Evolutionary conservation across 2,888 invertebrate species (phyloP), one percentile per base, ranked within the genome.

Genomic region (Escarpia spicata): DNA sequence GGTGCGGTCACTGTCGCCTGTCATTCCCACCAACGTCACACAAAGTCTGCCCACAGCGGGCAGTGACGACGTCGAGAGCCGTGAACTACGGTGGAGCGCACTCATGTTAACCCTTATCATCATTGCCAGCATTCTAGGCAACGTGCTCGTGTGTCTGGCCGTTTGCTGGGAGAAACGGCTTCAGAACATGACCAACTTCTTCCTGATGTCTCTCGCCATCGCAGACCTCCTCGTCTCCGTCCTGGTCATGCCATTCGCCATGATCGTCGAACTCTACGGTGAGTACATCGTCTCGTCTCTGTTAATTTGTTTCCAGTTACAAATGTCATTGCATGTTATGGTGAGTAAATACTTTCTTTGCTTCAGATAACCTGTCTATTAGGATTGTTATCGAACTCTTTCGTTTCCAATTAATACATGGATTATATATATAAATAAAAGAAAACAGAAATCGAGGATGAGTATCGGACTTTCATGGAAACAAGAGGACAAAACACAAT

Each of bases 151-250:
- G 95, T 99, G 99, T 96, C 97, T 99, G 95, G 99, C 99, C 0
- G 98, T 99, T 94, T 98, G 98, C 94, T 97, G 98, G 96, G 99
- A 99, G 97, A 97, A 98, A 93, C 97, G 98, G 95, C 97, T 99
- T 93, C 99, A 99, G 97, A 99, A 99, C 97, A 98, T 98, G 95
- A 99, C 99, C 94, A 99, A 99, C 97, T 99, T 99, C 97, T 99
- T 99, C 96, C 97, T 99, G 94, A 97, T 99, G 96, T 99, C 99
- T n/a, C 97, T 99, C 96, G 99, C 99, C 92, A 98, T 99, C 93
- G 99, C 99, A 92, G 99, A 99, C 97, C 97, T 99, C 93, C 97
- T 99, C 94, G 99, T 99, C 96, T 98, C 98, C 95, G 97, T 98
- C 94, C 98, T 99, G 95, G 99, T 99, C 92, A 99, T 99, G 99